phyloP scores from a whole-genome alignment of 2,888 invertebrate species.

The Alloplasta piceator region DNA sequence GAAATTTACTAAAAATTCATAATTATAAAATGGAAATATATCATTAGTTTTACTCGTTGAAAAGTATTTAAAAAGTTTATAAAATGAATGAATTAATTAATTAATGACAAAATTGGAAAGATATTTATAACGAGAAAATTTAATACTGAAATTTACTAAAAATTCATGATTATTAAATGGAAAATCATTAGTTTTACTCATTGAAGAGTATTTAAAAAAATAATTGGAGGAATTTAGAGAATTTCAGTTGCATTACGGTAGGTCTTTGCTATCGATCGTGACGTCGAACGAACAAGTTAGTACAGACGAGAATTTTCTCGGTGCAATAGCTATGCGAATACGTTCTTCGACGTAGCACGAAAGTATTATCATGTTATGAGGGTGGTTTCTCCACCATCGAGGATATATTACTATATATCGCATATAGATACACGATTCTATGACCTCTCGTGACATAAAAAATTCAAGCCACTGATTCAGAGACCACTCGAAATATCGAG shows the following conservation, averaged over 20 bases:
- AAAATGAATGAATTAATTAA: too few relatives aligned
- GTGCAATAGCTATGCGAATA: background rate
- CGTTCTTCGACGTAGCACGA: conserved; percentile 6
- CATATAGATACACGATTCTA: background rate
- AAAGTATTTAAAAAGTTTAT: background rate
- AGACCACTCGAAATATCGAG: conserved; percentile 56
- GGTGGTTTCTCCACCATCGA: conserved; percentile 12
- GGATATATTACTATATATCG: background rate
- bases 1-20: too few relatives aligned
- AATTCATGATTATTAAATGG: too few relatives aligned
- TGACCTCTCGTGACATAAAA: conserved; percentile 48
- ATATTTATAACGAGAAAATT: too few relatives aligned
- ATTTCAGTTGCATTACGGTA: conserved; percentile 42
- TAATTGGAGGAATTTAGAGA: too few relatives aligned
- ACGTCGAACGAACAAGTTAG: conserved; percentile 54
- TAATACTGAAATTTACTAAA: too few relatives aligned
- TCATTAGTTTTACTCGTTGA: background rate
- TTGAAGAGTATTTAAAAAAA: background rate
- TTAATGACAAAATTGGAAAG: too few relatives aligned
- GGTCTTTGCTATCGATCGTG: conserved; percentile 57
- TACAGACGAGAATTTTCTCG: conserved; percentile 32
- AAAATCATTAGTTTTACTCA: background rate
- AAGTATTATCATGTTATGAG: conserved; percentile 26
- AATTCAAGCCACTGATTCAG: conserved; percentile 50
- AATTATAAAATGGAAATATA: background rate